phyloP scores from a whole-genome alignment of 2,797 vertebrate genomes.

The Decapterus maruadsi region DNA sequence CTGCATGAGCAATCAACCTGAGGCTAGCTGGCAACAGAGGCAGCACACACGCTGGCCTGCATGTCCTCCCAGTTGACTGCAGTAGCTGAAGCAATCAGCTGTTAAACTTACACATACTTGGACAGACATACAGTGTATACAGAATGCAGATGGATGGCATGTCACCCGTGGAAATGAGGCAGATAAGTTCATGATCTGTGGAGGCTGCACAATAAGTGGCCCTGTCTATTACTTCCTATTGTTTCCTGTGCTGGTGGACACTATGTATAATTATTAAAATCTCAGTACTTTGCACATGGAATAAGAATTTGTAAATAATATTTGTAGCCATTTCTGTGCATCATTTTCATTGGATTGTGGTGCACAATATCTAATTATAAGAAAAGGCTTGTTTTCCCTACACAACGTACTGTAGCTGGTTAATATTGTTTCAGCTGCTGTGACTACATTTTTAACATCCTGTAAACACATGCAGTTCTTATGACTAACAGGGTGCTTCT shows the following conservation, averaged over 20 bases:
- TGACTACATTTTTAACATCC: conserved; percentile 6
- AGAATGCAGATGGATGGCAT: conserved; percentile 42
- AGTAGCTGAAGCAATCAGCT: conserved; percentile 38
- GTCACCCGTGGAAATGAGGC: conserved; percentile 14
- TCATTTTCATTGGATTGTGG: conserved; percentile 7
- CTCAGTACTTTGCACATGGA: background rate
- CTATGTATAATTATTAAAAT: background rate
- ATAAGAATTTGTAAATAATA: background rate
- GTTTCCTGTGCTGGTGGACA: conserved; percentile 6
- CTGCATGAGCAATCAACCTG: conserved; percentile 53
- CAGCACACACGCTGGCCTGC: background rate
- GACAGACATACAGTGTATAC: conserved; percentile 13
- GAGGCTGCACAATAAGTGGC: conserved; percentile 8
- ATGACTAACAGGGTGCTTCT: conserved; percentile 1
- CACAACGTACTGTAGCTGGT: background rate
- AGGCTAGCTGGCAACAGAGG: conserved; percentile 52
- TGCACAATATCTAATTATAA: background rate
- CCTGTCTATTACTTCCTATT: background rate
- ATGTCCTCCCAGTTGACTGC: conserved; percentile 42
- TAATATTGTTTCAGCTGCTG: background rate
- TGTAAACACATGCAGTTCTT: background rate
- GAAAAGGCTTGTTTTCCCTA: background rate
- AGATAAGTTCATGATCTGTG: conserved; percentile 26
- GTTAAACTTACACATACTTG: conserved; percentile 43
- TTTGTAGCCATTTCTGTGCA: background rate